Evolutionary conservation across 2,797 vertebrate species (phyloP), one percentile per base, ranked within the genome.

Genomic region (Paguma larvata): DNA sequence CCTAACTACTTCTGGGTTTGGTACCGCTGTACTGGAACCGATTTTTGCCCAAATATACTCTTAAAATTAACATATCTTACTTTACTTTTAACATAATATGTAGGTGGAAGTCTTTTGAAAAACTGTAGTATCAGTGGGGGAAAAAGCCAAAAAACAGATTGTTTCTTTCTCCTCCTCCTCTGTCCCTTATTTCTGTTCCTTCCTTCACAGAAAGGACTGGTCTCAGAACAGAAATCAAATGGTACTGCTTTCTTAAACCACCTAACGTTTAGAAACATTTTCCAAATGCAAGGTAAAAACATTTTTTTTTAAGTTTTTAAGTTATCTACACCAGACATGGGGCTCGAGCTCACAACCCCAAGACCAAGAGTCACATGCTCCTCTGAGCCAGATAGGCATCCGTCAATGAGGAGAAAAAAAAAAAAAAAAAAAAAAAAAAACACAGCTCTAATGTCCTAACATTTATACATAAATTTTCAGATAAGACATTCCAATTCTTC

Each of bases 391-490:
- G 27, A 25, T 15, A 18, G 27, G 73, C 16, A 2, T 4, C 15
- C 73, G 15, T 75, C 15, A 48, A 38, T 38, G 38, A 38, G 38
- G 38, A 75, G 44, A 27, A 18, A 73, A 73, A 70, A 18, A 67
- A 68, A 2, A 38, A 34, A 12, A 41, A 12, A 38, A 72, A 72
- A 72, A 34, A 44, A 67, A 44, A 46, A 79, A 6, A 25, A 82
- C 41, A 41, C 32, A 51, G 6, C 38, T 41, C 16, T 53, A 85
- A 85, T 53, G 9, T 32, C 34, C 5, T 68, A 75, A 73, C 16
- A n/a, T 53, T 63, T 85, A 72, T 41, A 63, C 19, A 48, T 63
- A 95, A 27, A 53, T 89, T 95, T 92, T 92, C 48, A 88, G n/a
- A 56, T 16, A 85, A 87, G 19, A 70, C 4, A 77, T 85, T 67